Conservation (phyloP, 2,113 vertebrate genomes). For the Gavialis gangeticus region DNA sequence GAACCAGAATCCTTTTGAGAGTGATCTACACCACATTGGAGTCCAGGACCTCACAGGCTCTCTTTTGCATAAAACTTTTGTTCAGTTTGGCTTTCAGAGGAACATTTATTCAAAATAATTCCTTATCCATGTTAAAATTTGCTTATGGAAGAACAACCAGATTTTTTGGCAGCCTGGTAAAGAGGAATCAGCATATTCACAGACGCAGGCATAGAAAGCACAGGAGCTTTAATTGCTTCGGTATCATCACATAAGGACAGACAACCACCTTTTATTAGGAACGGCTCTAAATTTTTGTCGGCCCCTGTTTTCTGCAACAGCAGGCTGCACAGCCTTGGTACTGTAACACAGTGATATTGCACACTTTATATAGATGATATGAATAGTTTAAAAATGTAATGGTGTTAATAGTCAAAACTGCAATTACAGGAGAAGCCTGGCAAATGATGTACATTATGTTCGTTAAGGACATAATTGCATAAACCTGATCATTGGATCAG, state of each 20-base stretch:
- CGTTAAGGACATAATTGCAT: not conserved
- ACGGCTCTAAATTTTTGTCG: not conserved
- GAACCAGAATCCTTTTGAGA: not conserved
- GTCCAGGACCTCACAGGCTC: not conserved
- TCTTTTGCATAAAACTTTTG: not conserved
- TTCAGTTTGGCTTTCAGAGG: not conserved
- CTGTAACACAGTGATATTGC: not conserved
- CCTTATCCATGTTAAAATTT: not conserved
- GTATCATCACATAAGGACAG: not conserved
- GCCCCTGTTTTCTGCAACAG: not conserved
- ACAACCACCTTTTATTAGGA: not conserved
- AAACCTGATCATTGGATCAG: conserved; percentile 22
- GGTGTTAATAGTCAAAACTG: not conserved
- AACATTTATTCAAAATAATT: not conserved
- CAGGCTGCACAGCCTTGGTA: not conserved
- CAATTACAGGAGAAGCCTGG: not conserved
- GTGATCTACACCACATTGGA: not conserved
- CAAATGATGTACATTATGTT: not conserved
- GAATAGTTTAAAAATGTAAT: not conserved
- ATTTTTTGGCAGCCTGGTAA: not conserved
- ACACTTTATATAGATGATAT: not conserved
- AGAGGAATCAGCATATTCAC: not conserved
- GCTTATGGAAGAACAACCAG: not conserved
- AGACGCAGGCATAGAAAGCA: not conserved
- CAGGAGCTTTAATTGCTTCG: not conserved